Conservation (phyloP, 2,888 invertebrate genomes). For the Monochamus alternatus region DNA sequence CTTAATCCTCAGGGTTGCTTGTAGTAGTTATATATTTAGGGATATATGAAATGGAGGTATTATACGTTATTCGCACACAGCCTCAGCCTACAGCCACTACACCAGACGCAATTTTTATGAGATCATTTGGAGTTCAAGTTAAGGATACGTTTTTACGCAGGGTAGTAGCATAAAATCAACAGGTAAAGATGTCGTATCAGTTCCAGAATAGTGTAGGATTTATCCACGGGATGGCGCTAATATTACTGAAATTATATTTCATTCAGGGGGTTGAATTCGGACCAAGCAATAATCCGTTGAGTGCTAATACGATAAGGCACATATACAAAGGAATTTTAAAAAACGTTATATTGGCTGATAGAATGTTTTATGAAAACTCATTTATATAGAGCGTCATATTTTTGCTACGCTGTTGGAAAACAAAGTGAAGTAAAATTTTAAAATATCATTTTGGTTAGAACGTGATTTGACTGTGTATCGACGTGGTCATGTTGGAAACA, state of each 20-base stretch:
- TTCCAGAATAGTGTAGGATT: constrained; percentile 64
- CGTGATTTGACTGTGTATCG: constrained; percentile 53
- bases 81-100: constrained; percentile 28
- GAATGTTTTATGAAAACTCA: constrained; percentile 5
- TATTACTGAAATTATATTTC: constrained; percentile 54
- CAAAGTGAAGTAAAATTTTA: constrained; percentile 61
- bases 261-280: neutral
- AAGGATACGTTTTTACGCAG: constrained; percentile 46
- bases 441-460: constrained; percentile 56
- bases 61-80: constrained; percentile 42
- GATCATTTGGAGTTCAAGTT: constrained; percentile 27
- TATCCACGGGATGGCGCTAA: constrained; percentile 68
- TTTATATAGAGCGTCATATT: constrained; percentile 56
- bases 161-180: constrained; percentile 60
- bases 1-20: neutral
- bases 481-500: constrained; percentile 35
- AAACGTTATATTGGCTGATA: too few species aligned
- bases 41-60: neutral
- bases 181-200: constrained; percentile 64
- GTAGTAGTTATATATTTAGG: neutral
- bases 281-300: too few species aligned
- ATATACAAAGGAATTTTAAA: too few species aligned
- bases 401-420: constrained; percentile 60
- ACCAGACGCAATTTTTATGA: constrained; percentile 36
- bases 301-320: too few species aligned